Base-by-base conservation (phyloP, 1,140 invertebrate species). In the Drosophila lowei region DNA sequence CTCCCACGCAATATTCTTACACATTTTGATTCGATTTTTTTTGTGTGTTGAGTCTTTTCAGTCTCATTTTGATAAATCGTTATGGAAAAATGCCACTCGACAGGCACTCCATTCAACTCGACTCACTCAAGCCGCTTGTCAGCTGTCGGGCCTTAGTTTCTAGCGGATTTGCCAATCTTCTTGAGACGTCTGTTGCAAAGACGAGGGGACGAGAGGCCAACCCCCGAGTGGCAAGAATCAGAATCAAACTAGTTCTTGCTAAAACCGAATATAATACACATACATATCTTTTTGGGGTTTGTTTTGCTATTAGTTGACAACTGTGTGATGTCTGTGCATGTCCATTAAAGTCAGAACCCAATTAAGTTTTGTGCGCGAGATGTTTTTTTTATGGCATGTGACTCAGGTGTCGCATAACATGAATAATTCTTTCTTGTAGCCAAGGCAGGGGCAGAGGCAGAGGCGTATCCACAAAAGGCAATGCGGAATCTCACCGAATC, bases 261-360 rank as follows among this genome's bases (percentile, higher is more conserved):
- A 38, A 9, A 5, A 3, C 59, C 41, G 25, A 62, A 61, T 43
- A 57, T 57, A 58, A 62, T 58, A 52, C 30, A 50, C 70, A 72
- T 68, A 28, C 6, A 7, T 57, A 44, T 15, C 1, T 18, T 42
- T 23, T 25, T 25, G 23, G 23, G 47, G 21, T 53, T 42, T 25
- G 21, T 28, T 66, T 42, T 21, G 48, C 42, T 56, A 47, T 64
- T 68, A 68, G 65, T 68, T 68, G 65, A 56, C 78, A 60, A 64
- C 61, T 59, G 66, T 58, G 65, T 23, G 23, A 23, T 23, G 23
- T 23, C 23, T 23, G 23, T 23, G 23, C 0, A 67, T 72, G 67
- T 38, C 78, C 79, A 78, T 84, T 83, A 84, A 84, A 68, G 70
- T 75, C 79, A 46, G 60, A 70, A 62, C 71, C 79, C 79, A 83